A percentile compares a stretch with the other conserved stretches of the same genome.
These are phyloP conservation scores for Lepidurus arcticus DNA, from an alignment of 1,140 invertebrate species.

Conservation along the genomic window DNA sequence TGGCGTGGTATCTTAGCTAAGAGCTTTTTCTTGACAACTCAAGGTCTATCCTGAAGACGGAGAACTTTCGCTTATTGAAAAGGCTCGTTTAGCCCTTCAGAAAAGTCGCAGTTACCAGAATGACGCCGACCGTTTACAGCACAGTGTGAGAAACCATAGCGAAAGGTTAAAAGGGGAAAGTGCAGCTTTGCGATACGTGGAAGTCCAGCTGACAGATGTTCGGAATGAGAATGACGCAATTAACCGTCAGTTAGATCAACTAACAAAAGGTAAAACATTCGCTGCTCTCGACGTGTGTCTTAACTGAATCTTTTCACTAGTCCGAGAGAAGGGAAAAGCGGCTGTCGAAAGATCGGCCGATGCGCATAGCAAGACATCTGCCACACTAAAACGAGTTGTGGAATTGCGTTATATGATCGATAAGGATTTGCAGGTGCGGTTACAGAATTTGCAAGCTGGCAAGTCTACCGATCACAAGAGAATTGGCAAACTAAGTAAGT, in stretches of 20 bases:
- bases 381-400: constrained; percentile 1
- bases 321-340: constrained; percentile 28
- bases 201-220: constrained; percentile 31
- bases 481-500: constrained; percentile 30
- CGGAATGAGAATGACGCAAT: constrained; percentile 36
- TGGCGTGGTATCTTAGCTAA: not conserved
- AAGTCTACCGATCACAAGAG: constrained; percentile 39
- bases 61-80: constrained; percentile 37
- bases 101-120: constrained; percentile 37
- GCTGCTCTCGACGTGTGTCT: not conserved
- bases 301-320: not conserved
- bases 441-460: constrained; percentile 41
- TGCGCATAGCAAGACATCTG: constrained; percentile 15
- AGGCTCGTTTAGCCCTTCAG: constrained; percentile 35
- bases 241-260: constrained; percentile 26
- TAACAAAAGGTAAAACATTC: constrained; percentile 23
- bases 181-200: constrained; percentile 33
- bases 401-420: constrained; percentile 34
- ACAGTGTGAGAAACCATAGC: constrained; percentile 35
- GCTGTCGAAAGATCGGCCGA: constrained; percentile 32
- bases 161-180: constrained; percentile 38
- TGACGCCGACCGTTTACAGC: constrained; percentile 35
- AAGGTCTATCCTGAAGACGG: constrained; percentile 41
- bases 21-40: not conserved
- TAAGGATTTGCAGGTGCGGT: constrained; percentile 38